These are phyloP conservation scores for Engystomops pustulosus DNA, from an alignment of 2,113 vertebrate genomes.

Conservation along the genomic window DNA sequence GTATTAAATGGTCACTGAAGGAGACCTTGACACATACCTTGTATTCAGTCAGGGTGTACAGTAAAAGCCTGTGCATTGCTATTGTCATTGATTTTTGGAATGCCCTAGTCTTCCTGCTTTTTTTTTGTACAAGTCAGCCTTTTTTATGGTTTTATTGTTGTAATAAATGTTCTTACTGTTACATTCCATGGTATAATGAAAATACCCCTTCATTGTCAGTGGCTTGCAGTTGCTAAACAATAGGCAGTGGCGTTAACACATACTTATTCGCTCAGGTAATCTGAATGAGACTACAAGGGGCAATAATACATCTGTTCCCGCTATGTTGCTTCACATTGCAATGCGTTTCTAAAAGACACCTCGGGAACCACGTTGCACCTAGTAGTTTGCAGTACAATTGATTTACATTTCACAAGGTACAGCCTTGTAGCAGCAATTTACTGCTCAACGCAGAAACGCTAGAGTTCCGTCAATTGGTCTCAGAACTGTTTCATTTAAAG, in stretches of 20 bases:
- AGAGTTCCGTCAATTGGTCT: too few species aligned
- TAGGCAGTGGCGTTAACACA: not conserved
- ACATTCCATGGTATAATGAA: not conserved
- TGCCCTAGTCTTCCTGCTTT: not conserved
- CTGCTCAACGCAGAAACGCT: too few species aligned
- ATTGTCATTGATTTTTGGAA: not conserved
- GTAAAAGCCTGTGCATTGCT: not conserved
- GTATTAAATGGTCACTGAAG: not conserved
- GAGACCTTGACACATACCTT: not conserved
- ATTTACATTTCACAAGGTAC: not conserved
- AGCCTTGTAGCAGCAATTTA: too few species aligned
- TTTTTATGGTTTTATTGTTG: conserved; percentile 4
- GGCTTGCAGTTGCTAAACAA: not conserved
- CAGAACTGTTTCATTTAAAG: too few species aligned
- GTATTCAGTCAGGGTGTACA: not conserved
- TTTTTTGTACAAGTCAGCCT: not conserved
- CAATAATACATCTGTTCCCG: not conserved
- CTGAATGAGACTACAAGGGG: not conserved
- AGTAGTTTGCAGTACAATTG: not conserved
- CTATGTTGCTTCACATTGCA: not conserved
- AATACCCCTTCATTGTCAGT: not conserved
- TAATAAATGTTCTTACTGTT: not conserved
- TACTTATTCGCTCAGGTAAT: not conserved
- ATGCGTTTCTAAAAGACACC: not conserved
- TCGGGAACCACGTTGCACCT: not conserved